phyloP scores from a whole-genome alignment of 2,113 vertebrate species.

The Lethenteron camtschaticum region DNA sequence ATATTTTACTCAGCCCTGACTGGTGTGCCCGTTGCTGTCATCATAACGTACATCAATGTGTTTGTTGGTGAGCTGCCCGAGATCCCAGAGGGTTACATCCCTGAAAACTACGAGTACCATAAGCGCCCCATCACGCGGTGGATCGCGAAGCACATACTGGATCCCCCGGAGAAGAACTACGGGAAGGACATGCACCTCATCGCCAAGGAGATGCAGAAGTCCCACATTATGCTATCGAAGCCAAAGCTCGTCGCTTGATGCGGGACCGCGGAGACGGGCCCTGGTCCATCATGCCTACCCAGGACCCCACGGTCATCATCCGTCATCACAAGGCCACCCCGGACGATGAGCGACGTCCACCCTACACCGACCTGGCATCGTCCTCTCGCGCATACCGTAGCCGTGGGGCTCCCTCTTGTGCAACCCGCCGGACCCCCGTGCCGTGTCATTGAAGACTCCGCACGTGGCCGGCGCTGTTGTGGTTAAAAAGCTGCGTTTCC shows the following conservation, averaged over 20 bases:
- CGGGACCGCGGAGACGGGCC: conserved; percentile 55
- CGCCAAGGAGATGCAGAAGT: conserved; percentile 38
- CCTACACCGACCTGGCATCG: too few species aligned
- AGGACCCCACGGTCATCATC: conserved; percentile 38
- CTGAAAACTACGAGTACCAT: conserved; percentile 75
- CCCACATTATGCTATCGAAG: conserved; percentile 16
- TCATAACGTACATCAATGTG: conserved; percentile 44
- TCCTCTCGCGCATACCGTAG: too few species aligned
- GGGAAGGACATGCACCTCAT: conserved; percentile 57
- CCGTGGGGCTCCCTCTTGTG: too few species aligned
- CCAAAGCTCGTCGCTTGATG: conserved; percentile 47
- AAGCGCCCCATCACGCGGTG: conserved; percentile 84
- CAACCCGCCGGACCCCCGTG: too few species aligned
- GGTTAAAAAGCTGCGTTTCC: too few species aligned
- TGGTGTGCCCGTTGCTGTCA: conserved; percentile 34
- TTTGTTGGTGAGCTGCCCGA: conserved; percentile 66
- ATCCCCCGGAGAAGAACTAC: conserved; percentile 57
- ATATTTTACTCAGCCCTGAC: conserved; percentile 44
- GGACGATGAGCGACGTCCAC: conserved; percentile 30
- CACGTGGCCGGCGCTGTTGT: too few species aligned
- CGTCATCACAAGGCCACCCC: conserved; percentile 37
- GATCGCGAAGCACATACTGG: conserved; percentile 33
- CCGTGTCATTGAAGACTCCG: too few species aligned
- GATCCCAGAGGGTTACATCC: conserved; percentile 56
- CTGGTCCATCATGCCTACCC: conserved; percentile 39